Base-by-base conservation (phyloP, 2,888 invertebrate species). In the Hyposoter didymator region DNA sequence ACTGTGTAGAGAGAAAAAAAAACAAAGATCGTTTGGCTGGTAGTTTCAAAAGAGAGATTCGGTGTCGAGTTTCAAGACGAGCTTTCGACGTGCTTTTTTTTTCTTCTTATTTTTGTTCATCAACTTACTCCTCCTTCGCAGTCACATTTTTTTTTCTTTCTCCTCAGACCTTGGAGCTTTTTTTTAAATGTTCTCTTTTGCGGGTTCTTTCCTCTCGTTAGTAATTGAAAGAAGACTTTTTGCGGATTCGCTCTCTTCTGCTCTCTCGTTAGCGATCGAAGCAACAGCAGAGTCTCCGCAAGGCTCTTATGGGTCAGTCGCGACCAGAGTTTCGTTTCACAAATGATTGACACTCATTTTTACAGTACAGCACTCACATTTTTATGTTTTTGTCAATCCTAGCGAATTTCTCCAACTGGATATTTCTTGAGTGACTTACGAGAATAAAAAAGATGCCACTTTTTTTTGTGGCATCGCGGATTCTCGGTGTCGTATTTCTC, bases 61-160 rank as follows among this genome's bases (percentile, higher is more conserved):
- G 84, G 88, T 86, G 66, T 88, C 84, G 83, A 84, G 82, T 88
- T 88, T 84, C 88, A 74, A 75, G 75, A 67, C 84, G 69, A 82
- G 79, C 80, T 78, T 74, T 84, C 72, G 55, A 55, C 52, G 52
- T 55, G 69, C 62, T 79, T 83, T 79, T 81, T 67, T 74, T 82
- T 78, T 1, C 8, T 10, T 39, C 39, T 39, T 0, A 1, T 79
- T 79, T 83, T 82, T 59, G 39, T 78, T 45, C 49, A 49, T 74
- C 62, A 64, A 72, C 64, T 72, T 59, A 67, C 78, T 66, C 82
- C 66, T 74, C 55, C 64, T 81, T 64, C 72, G 47, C 52, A 52
- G 43, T 82, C 73, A 47, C 32, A 28, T 14, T 59, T 45, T 22
- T 76, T 49, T 83, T 72, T 70, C 62, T 78, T 67, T 81, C 74